These are phyloP conservation scores for Thalassaphorura encarpata DNA, from an alignment of 1,140 invertebrate genomes.

Conservation along the genomic window DNA sequence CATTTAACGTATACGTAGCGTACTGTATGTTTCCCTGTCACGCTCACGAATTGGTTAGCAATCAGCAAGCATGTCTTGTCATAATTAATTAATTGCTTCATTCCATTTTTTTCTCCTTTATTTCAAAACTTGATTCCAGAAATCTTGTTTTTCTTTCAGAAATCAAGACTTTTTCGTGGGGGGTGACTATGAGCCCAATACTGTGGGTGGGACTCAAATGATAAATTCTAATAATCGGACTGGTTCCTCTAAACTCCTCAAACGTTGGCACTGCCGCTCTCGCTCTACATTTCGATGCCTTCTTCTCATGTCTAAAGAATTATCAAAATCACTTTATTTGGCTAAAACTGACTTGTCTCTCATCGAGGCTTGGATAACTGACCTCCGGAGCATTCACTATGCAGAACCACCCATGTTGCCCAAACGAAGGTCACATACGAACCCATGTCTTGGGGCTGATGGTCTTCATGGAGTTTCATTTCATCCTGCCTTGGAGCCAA, in stretches of 20 bases:
- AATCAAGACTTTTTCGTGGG: slow-evolving; percentile 26
- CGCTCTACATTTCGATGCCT: slow-evolving; percentile 34
- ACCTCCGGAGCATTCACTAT: slow-evolving; percentile 34
- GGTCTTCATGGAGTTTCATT: slow-evolving; percentile 35
- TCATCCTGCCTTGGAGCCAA: slow-evolving; percentile 32
- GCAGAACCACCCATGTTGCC: slow-evolving; percentile 35
- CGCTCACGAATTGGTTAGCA: too few species aligned
- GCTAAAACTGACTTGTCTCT: slow-evolving; percentile 28
- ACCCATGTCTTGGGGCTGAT: slow-evolving; percentile 35
- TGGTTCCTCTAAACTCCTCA: slow-evolving; percentile 31
- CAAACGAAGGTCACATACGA: slow-evolving; percentile 31
- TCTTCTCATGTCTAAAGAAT: slow-evolving; percentile 31
- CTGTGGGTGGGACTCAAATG: background rate
- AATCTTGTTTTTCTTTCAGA: slow-evolving; percentile 13
- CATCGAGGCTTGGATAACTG: slow-evolving; percentile 34
- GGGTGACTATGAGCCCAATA: slow-evolving; percentile 18
- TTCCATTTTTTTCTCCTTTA: too few species aligned
- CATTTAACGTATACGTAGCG: too few species aligned
- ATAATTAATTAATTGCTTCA: too few species aligned
- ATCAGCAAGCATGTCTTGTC: too few species aligned
- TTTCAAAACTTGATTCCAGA: too few species aligned
- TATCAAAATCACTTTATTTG: slow-evolving; percentile 32
- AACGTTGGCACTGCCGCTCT: slow-evolving; percentile 34
- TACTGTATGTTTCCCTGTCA: too few species aligned
- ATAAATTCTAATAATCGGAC: slow-evolving; percentile 5